Evolutionary conservation across 2,888 invertebrate genomes (phyloP), one percentile per base, ranked within the genome.

Genomic region (Stenodera caucasica): DNA sequence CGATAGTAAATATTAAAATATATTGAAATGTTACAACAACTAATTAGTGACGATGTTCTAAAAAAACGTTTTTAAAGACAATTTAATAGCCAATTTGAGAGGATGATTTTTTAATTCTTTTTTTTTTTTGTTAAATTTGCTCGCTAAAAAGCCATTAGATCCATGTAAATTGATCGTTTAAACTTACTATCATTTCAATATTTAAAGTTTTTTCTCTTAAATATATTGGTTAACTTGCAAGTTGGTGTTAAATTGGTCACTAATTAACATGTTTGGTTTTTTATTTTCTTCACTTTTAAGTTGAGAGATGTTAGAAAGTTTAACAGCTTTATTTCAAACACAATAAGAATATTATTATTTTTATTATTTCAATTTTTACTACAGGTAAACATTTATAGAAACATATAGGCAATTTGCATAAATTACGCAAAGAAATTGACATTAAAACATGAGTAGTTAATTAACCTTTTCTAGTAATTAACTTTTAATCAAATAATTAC

Each of bases 191-290:
- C 37, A 40, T 18, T 40, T 18, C 8, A 15, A 40, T 9, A 15
- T 14, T n/a, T n/a, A n/a, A n/a, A 15, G 2, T 18, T 40, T 40
- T 15, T 9, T 40, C 11, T 14, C 37, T 68, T 65, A 18, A 40
- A 40, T 40, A 40, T 40, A 18, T 40, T 40, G 37, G 37, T 40
- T 40, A 15, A 66, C 68, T 70, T 65, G 63, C 70, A 69, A 61
- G 32, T 60, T 57, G 33, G 67, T 68, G 70, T 66, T 63, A 69
- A 65, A 57, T 55, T 58, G 55, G 55, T 18, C 37, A 40, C 52
- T 61, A 59, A 67, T 67, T 64, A 69, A 67, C 67, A 67, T 55
- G 58, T 61, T 58, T 58, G 37, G 55, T 58, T 58, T 61, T 55
- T 14, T 49, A 52, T 57, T 53, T 61, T n/a, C n/a, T n/a, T n/a